Percentiles rank a stretch among this genome's conserved stretches.
These are phyloP conservation scores for Corythucha ciliata DNA, from an alignment of 2,888 invertebrate genomes.

Conservation along the genomic window DNA sequence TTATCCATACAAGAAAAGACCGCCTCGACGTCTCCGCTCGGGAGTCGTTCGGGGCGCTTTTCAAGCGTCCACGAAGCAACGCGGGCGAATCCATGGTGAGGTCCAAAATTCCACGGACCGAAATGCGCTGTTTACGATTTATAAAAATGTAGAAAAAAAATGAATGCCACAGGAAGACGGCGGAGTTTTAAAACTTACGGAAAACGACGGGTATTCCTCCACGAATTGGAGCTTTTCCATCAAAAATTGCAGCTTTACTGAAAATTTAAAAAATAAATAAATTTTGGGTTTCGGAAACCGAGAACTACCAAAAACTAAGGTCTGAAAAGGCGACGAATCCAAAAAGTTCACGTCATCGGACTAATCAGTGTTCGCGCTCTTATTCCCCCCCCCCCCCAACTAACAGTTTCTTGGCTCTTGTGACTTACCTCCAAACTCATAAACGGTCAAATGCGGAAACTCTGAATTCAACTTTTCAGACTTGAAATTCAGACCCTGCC, in stretches of 20 bases:
- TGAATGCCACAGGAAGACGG: neutral
- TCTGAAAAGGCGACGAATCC: too few relatives aligned
- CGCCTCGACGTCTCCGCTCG: conserved; percentile 85
- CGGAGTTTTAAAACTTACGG: conserved; percentile 63
- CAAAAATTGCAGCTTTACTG: conserved; percentile 91
- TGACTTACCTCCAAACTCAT: too few relatives aligned
- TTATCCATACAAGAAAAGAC: conserved; percentile 86
- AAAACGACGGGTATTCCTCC: conserved; percentile 96
- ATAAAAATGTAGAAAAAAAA: conserved; percentile 14
- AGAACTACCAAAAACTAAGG: neutral
- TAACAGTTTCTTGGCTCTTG: too few relatives aligned
- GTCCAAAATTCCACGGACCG: conserved; percentile 89
- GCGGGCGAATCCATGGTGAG: conserved; percentile 93
- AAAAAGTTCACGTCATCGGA: too few relatives aligned
- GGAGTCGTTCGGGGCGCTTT: conserved; percentile 75
- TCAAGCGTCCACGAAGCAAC: conserved; percentile 86
- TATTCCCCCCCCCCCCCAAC: too few relatives aligned
- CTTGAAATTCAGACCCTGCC: too few relatives aligned
- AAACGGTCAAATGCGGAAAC: too few relatives aligned
- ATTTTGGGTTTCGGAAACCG: neutral
- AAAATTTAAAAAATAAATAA: conserved; percentile 40
- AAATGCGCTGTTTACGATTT: conserved; percentile 67
- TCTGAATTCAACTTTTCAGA: too few relatives aligned
- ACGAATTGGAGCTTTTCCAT: conserved; percentile 90
- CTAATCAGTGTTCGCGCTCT: too few relatives aligned